Conservation (phyloP, 2,113 vertebrate genomes). For the Rhinopomastus cyanomelas region DNA sequence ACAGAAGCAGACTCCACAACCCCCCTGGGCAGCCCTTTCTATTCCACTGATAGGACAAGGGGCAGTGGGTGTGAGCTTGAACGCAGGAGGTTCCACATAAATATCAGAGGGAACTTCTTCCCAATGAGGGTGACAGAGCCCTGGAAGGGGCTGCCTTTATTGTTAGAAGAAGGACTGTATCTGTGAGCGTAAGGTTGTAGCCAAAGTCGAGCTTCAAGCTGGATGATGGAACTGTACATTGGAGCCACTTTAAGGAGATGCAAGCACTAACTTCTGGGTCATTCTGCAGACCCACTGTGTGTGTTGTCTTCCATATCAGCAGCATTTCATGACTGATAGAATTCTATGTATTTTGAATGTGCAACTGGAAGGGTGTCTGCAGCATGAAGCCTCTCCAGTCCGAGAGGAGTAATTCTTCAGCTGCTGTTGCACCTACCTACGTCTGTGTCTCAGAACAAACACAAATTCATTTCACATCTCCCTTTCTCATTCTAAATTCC, state of each 20-base stretch:
- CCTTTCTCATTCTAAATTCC: conserved; percentile 37
- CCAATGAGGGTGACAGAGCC: too few relatives aligned
- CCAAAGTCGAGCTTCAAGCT: not conserved
- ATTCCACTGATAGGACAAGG: too few relatives aligned
- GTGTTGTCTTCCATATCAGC: not conserved
- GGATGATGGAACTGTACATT: not conserved
- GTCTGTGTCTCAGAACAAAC: conserved; percentile 44
- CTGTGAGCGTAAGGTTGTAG: not conserved
- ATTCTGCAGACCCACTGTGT: not conserved
- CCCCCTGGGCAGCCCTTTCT: too few relatives aligned
- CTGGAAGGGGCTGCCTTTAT: too few relatives aligned
- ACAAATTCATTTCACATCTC: conserved; percentile 29
- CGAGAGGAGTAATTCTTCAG: not conserved
- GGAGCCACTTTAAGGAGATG: not conserved
- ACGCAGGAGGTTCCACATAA: too few relatives aligned
- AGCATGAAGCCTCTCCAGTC: not conserved
- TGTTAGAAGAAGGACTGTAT: not conserved
- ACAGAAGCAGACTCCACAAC: too few relatives aligned
- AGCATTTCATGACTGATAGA: not conserved
- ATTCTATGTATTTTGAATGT: not conserved
- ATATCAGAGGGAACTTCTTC: too few relatives aligned
- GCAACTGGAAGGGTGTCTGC: not conserved
- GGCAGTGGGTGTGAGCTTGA: too few relatives aligned
- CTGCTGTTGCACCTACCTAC: conserved; percentile 24
- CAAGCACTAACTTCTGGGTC: not conserved